phyloP scores from a whole-genome alignment of 2,888 invertebrate species.

The Myopa tessellatipennis region DNA sequence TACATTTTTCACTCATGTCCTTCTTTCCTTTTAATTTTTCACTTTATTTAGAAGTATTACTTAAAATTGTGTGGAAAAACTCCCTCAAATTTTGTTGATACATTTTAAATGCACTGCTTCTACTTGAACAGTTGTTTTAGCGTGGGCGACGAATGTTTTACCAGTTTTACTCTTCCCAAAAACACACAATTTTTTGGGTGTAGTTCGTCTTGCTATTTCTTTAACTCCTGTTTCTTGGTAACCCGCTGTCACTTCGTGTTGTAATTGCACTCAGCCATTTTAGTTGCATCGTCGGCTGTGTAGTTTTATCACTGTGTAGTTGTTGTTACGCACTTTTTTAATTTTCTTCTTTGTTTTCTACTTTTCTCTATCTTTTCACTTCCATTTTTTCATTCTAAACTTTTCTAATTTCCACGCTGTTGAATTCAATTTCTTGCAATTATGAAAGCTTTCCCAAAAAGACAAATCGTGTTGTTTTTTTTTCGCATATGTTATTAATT shows the following conservation, averaged over 20 bases:
- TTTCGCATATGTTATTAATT: background rate
- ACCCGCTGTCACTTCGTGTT: constrained; percentile 21
- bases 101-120: background rate
- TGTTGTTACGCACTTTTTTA: background rate
- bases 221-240: constrained; percentile 21
- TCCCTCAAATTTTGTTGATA: background rate
- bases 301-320: constrained; percentile 11
- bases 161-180: constrained; percentile 5
- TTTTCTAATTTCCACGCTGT: background rate
- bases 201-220: constrained; percentile 32
- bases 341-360: constrained; percentile 11
- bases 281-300: constrained; percentile 23
- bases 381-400: constrained; percentile 15
- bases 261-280: constrained; percentile 37
- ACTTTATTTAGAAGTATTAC: background rate
- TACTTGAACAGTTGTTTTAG: background rate
- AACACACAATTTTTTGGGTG: constrained; percentile 36
- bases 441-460: background rate
- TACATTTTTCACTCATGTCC: too few relatives aligned
- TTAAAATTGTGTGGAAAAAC: background rate
- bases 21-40: background rate
- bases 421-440: background rate
- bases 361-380: constrained; percentile 19
- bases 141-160: constrained; percentile 13
- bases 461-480: background rate